Percentiles rank a stretch among this genome's conserved stretches.
Evolutionary conservation across 2,113 vertebrate genomes (phyloP).

Genomic region (Thalassoma bifasciatum): DNA sequence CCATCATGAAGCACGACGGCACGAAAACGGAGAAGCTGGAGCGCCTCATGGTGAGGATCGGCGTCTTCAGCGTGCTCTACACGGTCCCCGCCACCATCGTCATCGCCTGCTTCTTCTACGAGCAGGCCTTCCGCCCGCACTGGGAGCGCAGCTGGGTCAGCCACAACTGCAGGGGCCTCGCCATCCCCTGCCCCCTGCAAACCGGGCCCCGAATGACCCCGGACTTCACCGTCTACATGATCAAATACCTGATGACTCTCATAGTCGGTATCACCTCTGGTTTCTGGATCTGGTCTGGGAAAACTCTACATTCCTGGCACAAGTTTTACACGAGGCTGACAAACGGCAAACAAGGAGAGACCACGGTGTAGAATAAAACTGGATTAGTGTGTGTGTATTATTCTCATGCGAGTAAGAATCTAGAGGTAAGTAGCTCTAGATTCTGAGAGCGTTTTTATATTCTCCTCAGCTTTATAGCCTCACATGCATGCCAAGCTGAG

Average conservation of each 20-base stretch:
- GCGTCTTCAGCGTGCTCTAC: slow-evolving; percentile 98
- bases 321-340: slow-evolving; percentile 96
- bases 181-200: slow-evolving; percentile 93
- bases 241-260: slow-evolving; percentile 99
- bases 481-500: slow-evolving; percentile 52
- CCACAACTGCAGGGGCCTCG: slow-evolving; percentile 93
- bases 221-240: slow-evolving; percentile 99
- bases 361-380: slow-evolving; percentile 85
- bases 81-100: slow-evolving; percentile 97
- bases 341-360: slow-evolving; percentile 93
- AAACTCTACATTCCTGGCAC: slow-evolving; percentile 97
- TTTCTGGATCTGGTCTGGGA: slow-evolving; percentile 99
- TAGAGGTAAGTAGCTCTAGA: slow-evolving; percentile 36
- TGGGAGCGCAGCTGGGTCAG: slow-evolving; percentile 97
- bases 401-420: no score
- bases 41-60: slow-evolving; percentile 96
- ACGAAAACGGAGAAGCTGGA: slow-evolving; percentile 98
- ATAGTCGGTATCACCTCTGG: slow-evolving; percentile 99
- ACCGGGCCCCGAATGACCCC: slow-evolving; percentile 91
- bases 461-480: slow-evolving; percentile 39
- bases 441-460: slow-evolving; percentile 27
- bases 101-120: slow-evolving; percentile 98
- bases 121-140: slow-evolving; percentile 96
- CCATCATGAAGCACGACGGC: slow-evolving; percentile 98
- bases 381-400: slow-evolving; percentile 38